Percentiles rank a stretch among this genome's conserved stretches.
These are phyloP conservation scores for Cavia porcellus DNA, from an alignment of 2,113 vertebrate genomes.

Conservation along the genomic window DNA sequence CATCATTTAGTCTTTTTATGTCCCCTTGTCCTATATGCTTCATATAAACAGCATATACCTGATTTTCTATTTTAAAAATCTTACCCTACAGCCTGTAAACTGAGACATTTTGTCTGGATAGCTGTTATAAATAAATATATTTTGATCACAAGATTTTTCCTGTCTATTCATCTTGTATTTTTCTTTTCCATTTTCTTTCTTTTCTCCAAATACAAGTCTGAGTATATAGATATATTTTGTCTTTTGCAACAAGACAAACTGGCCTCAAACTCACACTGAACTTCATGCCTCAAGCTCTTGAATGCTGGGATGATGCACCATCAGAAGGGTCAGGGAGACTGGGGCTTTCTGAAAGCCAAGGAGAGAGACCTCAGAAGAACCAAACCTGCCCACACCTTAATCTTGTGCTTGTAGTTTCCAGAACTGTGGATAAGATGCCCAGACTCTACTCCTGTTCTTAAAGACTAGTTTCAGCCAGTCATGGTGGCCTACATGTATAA, in stretches of 20 bases:
- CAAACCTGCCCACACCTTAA: too few species aligned
- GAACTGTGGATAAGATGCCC: too few species aligned
- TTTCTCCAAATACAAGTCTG: background rate
- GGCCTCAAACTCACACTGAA: background rate
- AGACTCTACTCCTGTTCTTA: background rate
- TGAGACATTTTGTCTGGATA: background rate
- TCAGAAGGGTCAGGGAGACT: too few species aligned
- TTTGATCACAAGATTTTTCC: background rate
- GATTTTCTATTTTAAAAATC: background rate
- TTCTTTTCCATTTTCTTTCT: background rate
- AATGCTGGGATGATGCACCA: background rate
- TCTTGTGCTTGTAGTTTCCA: too few species aligned
- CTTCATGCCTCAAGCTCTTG: background rate
- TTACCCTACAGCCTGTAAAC: background rate
- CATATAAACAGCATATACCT: background rate
- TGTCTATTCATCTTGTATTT: background rate
- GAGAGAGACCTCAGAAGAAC: too few species aligned
- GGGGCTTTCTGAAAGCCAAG: too few species aligned
- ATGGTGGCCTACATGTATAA: background rate
- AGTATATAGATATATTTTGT: constrained; percentile 7
- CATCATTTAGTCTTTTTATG: background rate
- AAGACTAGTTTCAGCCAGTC: background rate
- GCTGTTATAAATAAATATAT: background rate
- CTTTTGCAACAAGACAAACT: background rate
- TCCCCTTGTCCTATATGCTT: background rate